phyloP scores from a whole-genome alignment of 2,888 invertebrate genomes.

The Matsumyia berberina region DNA sequence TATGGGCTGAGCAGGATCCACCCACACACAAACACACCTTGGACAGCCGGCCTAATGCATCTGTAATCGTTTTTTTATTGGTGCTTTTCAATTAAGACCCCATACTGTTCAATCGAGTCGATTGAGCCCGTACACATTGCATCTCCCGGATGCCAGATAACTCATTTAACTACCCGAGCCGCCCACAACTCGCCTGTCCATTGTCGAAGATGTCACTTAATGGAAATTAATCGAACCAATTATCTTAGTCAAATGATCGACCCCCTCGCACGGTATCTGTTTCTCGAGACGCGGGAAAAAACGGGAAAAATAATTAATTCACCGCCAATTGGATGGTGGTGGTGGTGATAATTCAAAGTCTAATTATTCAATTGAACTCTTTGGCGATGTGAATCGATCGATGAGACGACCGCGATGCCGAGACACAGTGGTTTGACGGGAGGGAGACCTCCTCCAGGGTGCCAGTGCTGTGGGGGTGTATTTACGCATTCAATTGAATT shows the following conservation, averaged over 20 bases:
- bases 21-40: slow-evolving; percentile 40
- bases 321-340: slow-evolving; percentile 53
- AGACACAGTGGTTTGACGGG: not conserved
- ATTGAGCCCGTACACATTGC: slow-evolving; percentile 43
- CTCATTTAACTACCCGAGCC: slow-evolving; percentile 68
- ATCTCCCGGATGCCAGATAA: slow-evolving; percentile 29
- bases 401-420: too few species aligned
- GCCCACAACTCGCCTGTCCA: slow-evolving; percentile 54
- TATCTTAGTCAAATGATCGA: slow-evolving; percentile 73
- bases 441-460: slow-evolving; percentile 23
- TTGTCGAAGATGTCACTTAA: slow-evolving; percentile 70
- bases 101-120: slow-evolving; percentile 67
- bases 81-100: slow-evolving; percentile 60
- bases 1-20: slow-evolving; percentile 6
- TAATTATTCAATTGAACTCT: slow-evolving; percentile 75
- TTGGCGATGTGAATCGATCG: slow-evolving; percentile 59
- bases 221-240: slow-evolving; percentile 75
- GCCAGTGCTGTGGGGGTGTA: slow-evolving; percentile 9
- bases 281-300: slow-evolving; percentile 2
- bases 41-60: not conserved
- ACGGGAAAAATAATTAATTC: slow-evolving; percentile 49
- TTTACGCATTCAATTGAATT: slow-evolving; percentile 71
- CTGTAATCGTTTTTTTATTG: slow-evolving; percentile 17
- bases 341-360: slow-evolving; percentile 68
- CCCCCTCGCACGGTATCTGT: slow-evolving; percentile 59